Base-by-base conservation (phyloP, 2,113 vertebrate species). In the Tor tambroides region DNA sequence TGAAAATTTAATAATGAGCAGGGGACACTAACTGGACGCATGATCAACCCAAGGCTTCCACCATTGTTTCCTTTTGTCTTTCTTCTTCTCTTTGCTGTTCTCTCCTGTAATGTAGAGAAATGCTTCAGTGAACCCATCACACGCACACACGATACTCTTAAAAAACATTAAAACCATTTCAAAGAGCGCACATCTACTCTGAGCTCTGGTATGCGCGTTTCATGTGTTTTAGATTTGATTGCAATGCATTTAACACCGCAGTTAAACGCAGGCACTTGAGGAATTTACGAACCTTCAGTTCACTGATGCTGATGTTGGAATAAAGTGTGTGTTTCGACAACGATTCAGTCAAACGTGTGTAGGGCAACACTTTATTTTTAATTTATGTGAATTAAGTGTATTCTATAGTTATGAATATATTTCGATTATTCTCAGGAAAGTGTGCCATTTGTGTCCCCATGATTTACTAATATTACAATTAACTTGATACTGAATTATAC, bases 11-110 rank as follows among this genome's bases (percentile, higher is more conserved):
- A n/a, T 3, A 1, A 2, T 14, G 32, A 19, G 43, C 43, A 90
- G 76, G 94, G 65, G 76, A 93, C 95, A 98, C 97, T 95, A 95
- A 99, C 98, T 98, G 94, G 98, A 98, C 94, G 98, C 96, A 92
- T 99, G 98, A 95, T 99, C 97, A 88, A 98, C 97, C 97, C 97
- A 99, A 93, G 98, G 97, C 91, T 95, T 97, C 97, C 97, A 99
- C 97, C 97, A 99, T 92, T 96, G 95, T 94, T 96, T 97, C 94
- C 95, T 96, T 95, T 94, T 95, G 94, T 95, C 95, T 92, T 97
- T 97, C 93, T 92, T 93, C 94, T 95, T 97, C 91, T 97, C 96
- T 93, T 95, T 96, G 90, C 95, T 95, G 94, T 95, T 94, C 94
- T 96, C 95, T 96, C 95, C 96, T 97, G 96, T 51, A 76, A 51